Evolutionary conservation across 37 sponge, comb jelly and placozoan genomes (phyloP).

Genomic region (Halichondria panicea): DNA sequence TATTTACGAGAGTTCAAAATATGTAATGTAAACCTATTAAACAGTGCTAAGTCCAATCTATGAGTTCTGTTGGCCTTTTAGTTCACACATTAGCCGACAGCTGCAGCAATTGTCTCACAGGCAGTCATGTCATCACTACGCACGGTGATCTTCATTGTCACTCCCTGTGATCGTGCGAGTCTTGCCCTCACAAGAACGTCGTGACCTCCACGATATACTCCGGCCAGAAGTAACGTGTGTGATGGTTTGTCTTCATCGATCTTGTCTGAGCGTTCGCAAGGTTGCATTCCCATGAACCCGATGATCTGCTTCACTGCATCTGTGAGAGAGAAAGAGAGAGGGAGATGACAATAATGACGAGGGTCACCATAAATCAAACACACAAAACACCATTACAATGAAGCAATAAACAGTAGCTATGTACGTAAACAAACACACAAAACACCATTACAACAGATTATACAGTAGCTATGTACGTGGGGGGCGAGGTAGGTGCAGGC

Average conservation of each 20-base stretch:
- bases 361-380: neutral
- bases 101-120: conserved; percentile 77
- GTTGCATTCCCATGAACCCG: conserved; percentile 95
- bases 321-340: conserved; percentile 19
- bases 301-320: conserved; percentile 95
- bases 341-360: neutral
- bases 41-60: too few relatives aligned
- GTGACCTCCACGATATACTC: conserved; percentile 86
- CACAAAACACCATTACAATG: neutral
- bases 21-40: too few relatives aligned
- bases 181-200: conserved; percentile 85
- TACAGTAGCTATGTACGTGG: neutral
- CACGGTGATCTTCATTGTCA: conserved; percentile 88
- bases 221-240: conserved; percentile 93
- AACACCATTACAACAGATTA: neutral
- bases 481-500: neutral
- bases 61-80: too few relatives aligned
- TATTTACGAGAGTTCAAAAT: too few relatives aligned
- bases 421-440: neutral
- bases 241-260: conserved; percentile 75
- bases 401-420: neutral
- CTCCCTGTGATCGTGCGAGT: conserved; percentile 66
- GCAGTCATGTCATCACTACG: conserved; percentile 68
- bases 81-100: conserved; percentile 44
- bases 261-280: conserved; percentile 93